phyloP scores from a whole-genome alignment of 2,888 invertebrate species.

The Leucoma salicis region DNA sequence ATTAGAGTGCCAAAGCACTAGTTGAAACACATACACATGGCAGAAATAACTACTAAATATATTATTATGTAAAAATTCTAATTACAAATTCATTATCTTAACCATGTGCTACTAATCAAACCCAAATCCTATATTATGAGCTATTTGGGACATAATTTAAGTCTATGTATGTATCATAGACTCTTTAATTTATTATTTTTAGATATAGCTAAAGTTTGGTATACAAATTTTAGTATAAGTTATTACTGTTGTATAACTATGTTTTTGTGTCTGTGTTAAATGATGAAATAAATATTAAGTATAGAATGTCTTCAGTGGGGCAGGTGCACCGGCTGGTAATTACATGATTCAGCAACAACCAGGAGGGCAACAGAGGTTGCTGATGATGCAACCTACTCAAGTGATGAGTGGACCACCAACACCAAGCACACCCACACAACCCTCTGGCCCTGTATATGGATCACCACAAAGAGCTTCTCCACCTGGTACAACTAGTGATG shows the following conservation, averaged over 20 bases:
- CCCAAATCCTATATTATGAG: too few relatives aligned
- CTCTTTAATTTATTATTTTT: too few relatives aligned
- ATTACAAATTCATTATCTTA: too few relatives aligned
- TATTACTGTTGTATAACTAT: too few relatives aligned
- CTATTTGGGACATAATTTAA: too few relatives aligned
- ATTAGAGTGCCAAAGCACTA: slow-evolving; percentile 13
- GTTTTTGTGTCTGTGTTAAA: too few relatives aligned
- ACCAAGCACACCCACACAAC: slow-evolving; percentile 67
- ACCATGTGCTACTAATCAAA: too few relatives aligned
- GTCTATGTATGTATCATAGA: too few relatives aligned
- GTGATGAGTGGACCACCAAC: slow-evolving; percentile 75
- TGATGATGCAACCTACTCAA: slow-evolving; percentile 80
- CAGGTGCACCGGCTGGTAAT: slow-evolving; percentile 82
- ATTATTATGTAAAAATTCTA: too few relatives aligned
- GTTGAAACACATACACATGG: slow-evolving; percentile 13
- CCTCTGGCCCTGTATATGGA: slow-evolving; percentile 65
- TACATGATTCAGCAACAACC: slow-evolving; percentile 84
- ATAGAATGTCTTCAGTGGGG: slow-evolving; percentile 49
- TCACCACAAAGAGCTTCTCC: slow-evolving; percentile 86
- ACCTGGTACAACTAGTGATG: slow-evolving; percentile 90
- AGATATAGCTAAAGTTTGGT: too few relatives aligned
- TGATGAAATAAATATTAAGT: neutral
- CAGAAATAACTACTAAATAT: neutral
- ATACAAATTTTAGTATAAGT: too few relatives aligned
- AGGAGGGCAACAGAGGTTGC: slow-evolving; percentile 76